Percentiles rank a stretch among this genome's conserved stretches.
Conservation (phyloP, 2,113 vertebrate genomes). For the rat (Rattus norvegicus) region DNA sequence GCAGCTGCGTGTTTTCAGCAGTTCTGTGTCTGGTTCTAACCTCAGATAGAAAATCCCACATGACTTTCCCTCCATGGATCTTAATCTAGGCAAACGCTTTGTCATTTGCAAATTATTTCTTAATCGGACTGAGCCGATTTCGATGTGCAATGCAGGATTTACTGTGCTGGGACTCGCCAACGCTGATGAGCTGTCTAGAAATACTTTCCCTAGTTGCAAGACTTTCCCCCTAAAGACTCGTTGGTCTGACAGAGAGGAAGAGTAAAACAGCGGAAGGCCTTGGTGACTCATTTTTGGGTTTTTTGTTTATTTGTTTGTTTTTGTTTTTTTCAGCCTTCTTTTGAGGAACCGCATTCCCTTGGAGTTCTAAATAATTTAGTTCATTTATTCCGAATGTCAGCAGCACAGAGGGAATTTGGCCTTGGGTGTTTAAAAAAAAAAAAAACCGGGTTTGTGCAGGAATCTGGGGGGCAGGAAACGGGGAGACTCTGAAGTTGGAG, state of each 20-base stretch:
- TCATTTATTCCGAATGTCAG: constrained; percentile 69
- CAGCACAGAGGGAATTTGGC: constrained; percentile 75
- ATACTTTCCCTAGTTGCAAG: not conserved
- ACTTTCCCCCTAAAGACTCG: not conserved
- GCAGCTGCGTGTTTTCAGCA: constrained; percentile 46
- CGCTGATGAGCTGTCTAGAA: not conserved
- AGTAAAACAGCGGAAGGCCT: not conserved
- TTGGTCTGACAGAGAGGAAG: not conserved
- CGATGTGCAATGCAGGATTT: not conserved
- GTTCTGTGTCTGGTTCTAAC: constrained; percentile 14
- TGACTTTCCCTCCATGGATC: constrained; percentile 39
- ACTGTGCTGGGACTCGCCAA: not conserved
- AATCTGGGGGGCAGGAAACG: constrained; percentile 66
- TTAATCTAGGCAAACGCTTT: constrained; percentile 50
- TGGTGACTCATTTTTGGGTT: not conserved
- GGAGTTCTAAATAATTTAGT: constrained; percentile 78
- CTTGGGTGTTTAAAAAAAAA: no score
- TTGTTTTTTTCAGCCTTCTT: not conserved
- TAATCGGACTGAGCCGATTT: constrained; percentile 41
- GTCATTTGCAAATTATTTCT: constrained; percentile 61
- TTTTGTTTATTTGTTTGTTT: not conserved
- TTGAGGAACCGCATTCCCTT: not conserved
- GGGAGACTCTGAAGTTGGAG: constrained; percentile 69
- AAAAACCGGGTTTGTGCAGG: constrained; percentile 70
- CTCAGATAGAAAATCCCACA: constrained; percentile 45